Base-by-base conservation (phyloP, 2,113 vertebrate species). In the Paracanthobrama guichenoti region DNA sequence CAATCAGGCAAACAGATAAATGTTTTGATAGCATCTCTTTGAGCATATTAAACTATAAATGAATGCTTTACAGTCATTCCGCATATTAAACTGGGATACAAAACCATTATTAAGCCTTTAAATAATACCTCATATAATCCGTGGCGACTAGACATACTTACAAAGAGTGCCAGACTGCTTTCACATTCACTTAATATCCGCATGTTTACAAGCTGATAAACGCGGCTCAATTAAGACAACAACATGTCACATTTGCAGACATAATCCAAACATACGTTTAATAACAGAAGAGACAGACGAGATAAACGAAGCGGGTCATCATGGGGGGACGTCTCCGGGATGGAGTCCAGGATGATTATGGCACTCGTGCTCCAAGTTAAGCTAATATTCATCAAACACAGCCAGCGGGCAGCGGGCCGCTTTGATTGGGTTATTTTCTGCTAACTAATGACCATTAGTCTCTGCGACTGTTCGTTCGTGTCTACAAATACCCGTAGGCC, bases 361-460 rank as follows among this genome's bases (percentile, higher is more conserved):
- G 62, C 31, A 76, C 73, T 78, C 3, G 62, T 31, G 60, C 57
- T 50, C 18, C 16, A 13, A 8, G 66, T 78, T 82, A 57, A 79
- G 28, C 28, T 46, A 80, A 59, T 85, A 86, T 88, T 85, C 60
- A 79, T 86, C 85, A 88, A 42, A 79, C 24, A 24, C 42, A 24
- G 67, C 82, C 83, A 50, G 79, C 66, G 42, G 77, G 79, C 67
- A 50, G 67, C 14, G 18, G 53, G 2, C 35, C 64, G 31, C 48
- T 67, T 66, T 79, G 85, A 88, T 88, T 82, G 67, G 85, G 87
- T 88, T 86, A 86, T 88, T 86, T 79, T 80, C 82, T 31, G 59
- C 83, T 86, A 81, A 82, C 85, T 86, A 88, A 88, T 84, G 66
- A 79, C 83, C 83, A 88, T 88, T 86, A 85, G 64, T 84, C 87